Conservation (phyloP, 2,888 invertebrate species). For the Tipula confusa region DNA sequence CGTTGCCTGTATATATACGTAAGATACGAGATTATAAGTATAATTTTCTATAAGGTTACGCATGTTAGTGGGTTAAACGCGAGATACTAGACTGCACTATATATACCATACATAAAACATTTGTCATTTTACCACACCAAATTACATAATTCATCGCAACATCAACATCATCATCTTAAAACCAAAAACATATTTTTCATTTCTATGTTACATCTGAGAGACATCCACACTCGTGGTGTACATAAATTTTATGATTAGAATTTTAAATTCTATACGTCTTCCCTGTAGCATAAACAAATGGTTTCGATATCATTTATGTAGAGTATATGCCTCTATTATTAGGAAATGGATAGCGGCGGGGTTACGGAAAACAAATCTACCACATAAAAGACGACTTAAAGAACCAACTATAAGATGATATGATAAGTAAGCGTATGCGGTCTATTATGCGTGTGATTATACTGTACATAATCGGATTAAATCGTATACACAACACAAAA, state of each 20-base stretch:
- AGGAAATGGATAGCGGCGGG: background rate
- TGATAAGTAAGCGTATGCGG: background rate
- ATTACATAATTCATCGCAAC: slow-evolving; percentile 9
- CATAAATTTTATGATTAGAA: background rate
- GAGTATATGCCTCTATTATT: background rate
- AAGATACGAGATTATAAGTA: background rate
- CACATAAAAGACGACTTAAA: background rate
- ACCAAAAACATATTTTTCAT: slow-evolving; percentile 17
- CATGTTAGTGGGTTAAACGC: slow-evolving; percentile 27
- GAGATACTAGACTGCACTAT: too few species aligned
- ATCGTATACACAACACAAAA: background rate
- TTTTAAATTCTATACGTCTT: background rate
- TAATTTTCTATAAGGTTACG: slow-evolving; percentile 17
- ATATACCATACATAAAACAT: slow-evolving; percentile 21
- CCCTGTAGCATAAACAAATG: background rate
- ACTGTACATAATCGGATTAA: background rate
- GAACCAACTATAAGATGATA: background rate
- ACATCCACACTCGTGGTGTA: background rate
- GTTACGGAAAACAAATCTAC: background rate
- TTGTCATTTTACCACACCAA: slow-evolving; percentile 27
- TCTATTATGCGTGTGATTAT: background rate
- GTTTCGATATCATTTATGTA: background rate
- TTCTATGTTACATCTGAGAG: background rate
- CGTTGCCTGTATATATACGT: background rate
- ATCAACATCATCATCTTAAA: slow-evolving; percentile 16